phyloP scores from a whole-genome alignment of 2,888 invertebrate species.

The Chesias legatella region DNA sequence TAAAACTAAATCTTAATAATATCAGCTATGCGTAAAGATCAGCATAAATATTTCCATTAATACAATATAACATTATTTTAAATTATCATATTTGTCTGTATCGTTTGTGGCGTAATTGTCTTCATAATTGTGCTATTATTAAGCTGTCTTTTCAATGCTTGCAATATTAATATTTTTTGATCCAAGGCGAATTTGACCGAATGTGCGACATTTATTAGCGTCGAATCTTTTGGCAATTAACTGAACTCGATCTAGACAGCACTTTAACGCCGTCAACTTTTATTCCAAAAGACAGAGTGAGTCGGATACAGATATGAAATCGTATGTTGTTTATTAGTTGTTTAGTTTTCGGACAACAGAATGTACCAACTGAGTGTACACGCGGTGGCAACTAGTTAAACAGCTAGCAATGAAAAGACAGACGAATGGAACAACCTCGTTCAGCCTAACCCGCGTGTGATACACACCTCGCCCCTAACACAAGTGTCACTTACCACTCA shows the following conservation, averaged over 20 bases:
- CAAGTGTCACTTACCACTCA: not conserved
- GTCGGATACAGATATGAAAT: too few species aligned
- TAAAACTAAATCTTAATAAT: constrained; percentile 66
- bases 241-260: too few species aligned
- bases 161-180: too few species aligned
- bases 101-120: constrained; percentile 61
- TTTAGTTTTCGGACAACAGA: too few species aligned
- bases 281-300: too few species aligned
- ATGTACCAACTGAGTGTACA: too few species aligned
- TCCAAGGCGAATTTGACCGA: constrained; percentile 15
- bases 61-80: constrained; percentile 46
- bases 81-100: constrained; percentile 46
- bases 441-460: constrained; percentile 20
- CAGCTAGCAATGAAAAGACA: constrained; percentile 45
- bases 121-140: constrained; percentile 55
- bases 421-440: constrained; percentile 18
- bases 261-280: too few species aligned
- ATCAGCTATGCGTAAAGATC: constrained; percentile 58
- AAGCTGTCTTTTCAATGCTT: constrained; percentile 48
- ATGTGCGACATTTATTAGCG: too few species aligned
- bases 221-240: too few species aligned
- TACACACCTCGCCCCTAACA: not conserved
- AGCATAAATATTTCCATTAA: constrained; percentile 49
- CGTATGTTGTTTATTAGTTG: too few species aligned
- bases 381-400: not conserved